These are phyloP conservation scores for Tetranychus piercei DNA, from an alignment of 2,888 invertebrate species.

Conservation along the genomic window DNA sequence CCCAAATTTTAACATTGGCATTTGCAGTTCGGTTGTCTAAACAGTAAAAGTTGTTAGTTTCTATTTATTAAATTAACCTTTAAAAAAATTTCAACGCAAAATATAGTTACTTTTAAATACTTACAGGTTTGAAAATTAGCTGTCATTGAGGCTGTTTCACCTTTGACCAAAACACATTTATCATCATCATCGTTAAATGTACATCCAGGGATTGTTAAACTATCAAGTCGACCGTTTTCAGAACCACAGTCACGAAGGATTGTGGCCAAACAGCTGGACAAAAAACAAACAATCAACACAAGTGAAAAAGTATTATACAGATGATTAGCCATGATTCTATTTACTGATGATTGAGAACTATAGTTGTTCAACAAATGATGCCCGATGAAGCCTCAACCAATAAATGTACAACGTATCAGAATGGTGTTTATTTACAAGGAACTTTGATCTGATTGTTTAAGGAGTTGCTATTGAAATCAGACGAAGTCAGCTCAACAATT, in stretches of 20 bases:
- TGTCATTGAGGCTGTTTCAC: neutral
- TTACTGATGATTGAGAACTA: neutral
- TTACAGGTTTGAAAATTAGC: neutral
- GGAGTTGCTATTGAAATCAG: neutral
- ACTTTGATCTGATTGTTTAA: neutral
- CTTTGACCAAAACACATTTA: neutral
- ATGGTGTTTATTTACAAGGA: no score
- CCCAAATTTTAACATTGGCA: neutral
- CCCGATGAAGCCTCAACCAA: no score
- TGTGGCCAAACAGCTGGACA: neutral
- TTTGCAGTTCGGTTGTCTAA: neutral
- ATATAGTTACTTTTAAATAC: neutral
- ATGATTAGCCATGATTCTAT: neutral
- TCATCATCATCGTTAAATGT: neutral
- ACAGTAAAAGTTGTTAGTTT: neutral
- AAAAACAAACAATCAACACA: neutral
- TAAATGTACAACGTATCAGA: no score
- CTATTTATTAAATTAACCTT: no score
- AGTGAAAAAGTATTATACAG: neutral
- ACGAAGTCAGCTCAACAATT: neutral
- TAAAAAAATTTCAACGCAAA: no score
- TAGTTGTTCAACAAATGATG: no score
- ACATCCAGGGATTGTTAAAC: neutral
- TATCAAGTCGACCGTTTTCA: neutral
- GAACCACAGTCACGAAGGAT: neutral